These are phyloP conservation scores for Lymantria dispar DNA, from an alignment of 2,888 invertebrate species.

Conservation along the genomic window DNA sequence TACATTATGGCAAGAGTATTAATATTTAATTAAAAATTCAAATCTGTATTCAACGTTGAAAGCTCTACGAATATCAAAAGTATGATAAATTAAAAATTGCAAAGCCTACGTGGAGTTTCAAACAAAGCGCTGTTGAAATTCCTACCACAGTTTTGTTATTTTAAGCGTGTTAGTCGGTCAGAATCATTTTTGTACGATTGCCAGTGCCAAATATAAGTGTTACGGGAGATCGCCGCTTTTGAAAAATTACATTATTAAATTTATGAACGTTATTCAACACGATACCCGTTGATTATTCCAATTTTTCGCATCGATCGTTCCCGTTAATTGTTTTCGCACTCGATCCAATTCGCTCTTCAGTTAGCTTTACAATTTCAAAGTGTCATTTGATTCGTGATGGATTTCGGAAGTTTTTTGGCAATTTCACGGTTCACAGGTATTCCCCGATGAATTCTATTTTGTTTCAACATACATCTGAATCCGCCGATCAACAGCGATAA, in stretches of 20 bases:
- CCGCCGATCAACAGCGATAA: slow-evolving; percentile 28
- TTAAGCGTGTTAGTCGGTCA: slow-evolving; percentile 40
- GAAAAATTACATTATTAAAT: slow-evolving; percentile 65
- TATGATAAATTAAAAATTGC: slow-evolving; percentile 9
- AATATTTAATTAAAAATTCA: no score
- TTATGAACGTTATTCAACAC: slow-evolving; percentile 52
- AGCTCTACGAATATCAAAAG: slow-evolving; percentile 6
- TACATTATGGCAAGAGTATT: no score
- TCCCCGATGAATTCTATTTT: slow-evolving; percentile 59
- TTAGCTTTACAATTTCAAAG: slow-evolving; percentile 78
- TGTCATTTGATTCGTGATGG: slow-evolving; percentile 80
- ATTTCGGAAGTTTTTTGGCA: slow-evolving; percentile 75
- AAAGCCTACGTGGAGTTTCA: slow-evolving; percentile 11
- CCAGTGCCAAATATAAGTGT: slow-evolving; percentile 31
- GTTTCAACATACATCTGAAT: slow-evolving; percentile 52
- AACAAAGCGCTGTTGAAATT: slow-evolving; percentile 19
- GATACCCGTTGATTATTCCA: slow-evolving; percentile 67
- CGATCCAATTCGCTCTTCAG: slow-evolving; percentile 71
- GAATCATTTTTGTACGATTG: slow-evolving; percentile 21
- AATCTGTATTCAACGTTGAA: no score
- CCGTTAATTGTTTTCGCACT: slow-evolving; percentile 74
- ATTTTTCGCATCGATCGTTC: slow-evolving; percentile 63
- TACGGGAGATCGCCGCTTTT: slow-evolving; percentile 37
- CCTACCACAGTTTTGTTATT: slow-evolving; percentile 21
- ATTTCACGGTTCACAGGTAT: slow-evolving; percentile 70